Conservation (phyloP, 2,888 invertebrate species). For the Prosopocoilus inquinatus region DNA sequence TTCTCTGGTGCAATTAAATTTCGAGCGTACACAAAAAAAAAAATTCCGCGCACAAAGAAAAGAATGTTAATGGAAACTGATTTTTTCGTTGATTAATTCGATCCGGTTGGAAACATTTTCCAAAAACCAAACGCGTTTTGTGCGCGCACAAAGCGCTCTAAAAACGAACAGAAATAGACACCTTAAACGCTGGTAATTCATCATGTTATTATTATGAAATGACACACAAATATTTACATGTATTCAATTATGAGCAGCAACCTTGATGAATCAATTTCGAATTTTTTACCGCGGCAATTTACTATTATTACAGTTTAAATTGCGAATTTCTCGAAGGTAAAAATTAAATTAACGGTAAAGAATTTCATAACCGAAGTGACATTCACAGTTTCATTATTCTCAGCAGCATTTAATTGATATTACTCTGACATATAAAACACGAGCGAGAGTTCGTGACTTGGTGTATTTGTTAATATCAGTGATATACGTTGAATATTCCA, state of each 20-base stretch:
- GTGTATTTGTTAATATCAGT: slow-evolving; percentile 25
- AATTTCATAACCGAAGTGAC: slow-evolving; percentile 27
- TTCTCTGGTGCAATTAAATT: no score
- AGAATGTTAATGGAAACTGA: no score
- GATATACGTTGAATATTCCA: slow-evolving; percentile 24
- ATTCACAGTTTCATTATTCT: slow-evolving; percentile 26
- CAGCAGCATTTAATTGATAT: slow-evolving; percentile 27
- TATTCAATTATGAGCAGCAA: background rate
- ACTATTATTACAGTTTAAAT: background rate
- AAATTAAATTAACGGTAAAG: background rate
- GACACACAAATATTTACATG: background rate
- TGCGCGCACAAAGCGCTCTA: no score
- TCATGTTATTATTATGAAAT: no score
- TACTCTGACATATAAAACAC: slow-evolving; percentile 28
- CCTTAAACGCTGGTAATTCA: no score
- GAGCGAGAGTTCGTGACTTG: slow-evolving; percentile 23
- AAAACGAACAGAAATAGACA: no score
- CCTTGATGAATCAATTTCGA: slow-evolving; percentile 2
- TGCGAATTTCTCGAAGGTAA: slow-evolving; percentile 3
- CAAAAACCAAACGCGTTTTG: no score
- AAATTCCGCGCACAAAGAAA: no score
- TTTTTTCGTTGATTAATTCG: no score
- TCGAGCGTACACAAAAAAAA: no score
- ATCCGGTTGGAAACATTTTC: no score
- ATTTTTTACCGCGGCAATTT: background rate